Base-by-base conservation (phyloP, 2,113 vertebrate genomes). In the Atlantisia rogersi region DNA sequence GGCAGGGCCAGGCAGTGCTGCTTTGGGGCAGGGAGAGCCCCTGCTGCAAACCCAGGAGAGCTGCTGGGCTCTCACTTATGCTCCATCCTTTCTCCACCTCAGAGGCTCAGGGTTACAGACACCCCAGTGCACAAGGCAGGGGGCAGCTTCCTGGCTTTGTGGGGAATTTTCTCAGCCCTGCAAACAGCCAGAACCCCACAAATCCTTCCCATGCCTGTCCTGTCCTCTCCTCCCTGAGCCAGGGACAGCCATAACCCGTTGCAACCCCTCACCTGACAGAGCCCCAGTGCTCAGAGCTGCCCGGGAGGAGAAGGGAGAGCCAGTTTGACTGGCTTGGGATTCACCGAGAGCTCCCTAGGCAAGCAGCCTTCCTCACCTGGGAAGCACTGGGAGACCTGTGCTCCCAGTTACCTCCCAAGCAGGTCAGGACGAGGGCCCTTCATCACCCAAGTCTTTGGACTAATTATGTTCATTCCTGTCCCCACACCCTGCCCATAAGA, bases 401-500 rank as follows among this genome's bases (percentile, higher is more conserved):
- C 94, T 94, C 81, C 96, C 90, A 69, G 86, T 94, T 93, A 75
- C 94, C 90, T 92, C 83, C 62, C 24, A 13, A 96, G 88, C 95
- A 93, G 94, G 93, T 96, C 94, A 95, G 76, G 86, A 76, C 21
- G 64, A 94, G 86, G 86, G 94, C 67, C 63, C 74, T 93, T 86
- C 94, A 79, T 87, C 35, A 11, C 91, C 92, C 28, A 5, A 95
- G 92, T 55, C 55, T 94, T 92, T 91, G 63, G 70, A 44, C 90
- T 94, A 89, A 93, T 94, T 90, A 92, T 84, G 91, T 91, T 84
- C 92, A 96, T 96, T 96, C 86, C 70, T 89, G 69, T 96, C 95
- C 95, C 92, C 90, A 96, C 94, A 82, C 95, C 92, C 95, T 94
- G 74, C 91, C 94, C 88, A 26, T 82, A 82, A 93, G 53, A 92